Evolutionary conservation across 2,113 vertebrate species (phyloP).

Genomic region (Cyprinodon brontotheroides): DNA sequence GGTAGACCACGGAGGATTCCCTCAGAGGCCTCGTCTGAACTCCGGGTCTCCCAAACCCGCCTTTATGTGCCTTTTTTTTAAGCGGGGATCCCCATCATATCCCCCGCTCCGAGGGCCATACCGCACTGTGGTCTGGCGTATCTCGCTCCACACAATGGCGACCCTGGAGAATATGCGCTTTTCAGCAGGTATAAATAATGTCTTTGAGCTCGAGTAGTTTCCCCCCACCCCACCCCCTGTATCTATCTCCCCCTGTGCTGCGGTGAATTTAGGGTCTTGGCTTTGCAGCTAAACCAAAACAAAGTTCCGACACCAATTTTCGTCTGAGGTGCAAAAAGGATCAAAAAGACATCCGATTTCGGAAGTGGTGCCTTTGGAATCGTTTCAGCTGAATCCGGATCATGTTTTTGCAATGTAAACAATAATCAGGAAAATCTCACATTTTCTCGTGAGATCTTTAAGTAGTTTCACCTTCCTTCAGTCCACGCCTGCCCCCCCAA

Average conservation of each 20-base stretch:
- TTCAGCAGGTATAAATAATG: constrained; percentile 54
- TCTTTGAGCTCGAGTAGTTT: constrained; percentile 49
- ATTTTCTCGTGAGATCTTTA: constrained; percentile 83
- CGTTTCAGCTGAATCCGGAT: constrained; percentile 76
- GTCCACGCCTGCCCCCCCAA: constrained; percentile 74
- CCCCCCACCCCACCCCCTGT: constrained; percentile 33
- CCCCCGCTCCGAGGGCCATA: constrained; percentile 59
- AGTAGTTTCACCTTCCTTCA: constrained; percentile 69
- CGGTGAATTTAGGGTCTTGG: constrained; percentile 65
- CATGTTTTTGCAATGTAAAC: constrained; percentile 84
- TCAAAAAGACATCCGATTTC: constrained; percentile 43
- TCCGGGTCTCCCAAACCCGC: constrained; percentile 73
- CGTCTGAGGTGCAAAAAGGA: constrained; percentile 38
- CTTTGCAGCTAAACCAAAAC: constrained; percentile 63
- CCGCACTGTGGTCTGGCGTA: constrained; percentile 36
- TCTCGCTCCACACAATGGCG: constrained; percentile 65
- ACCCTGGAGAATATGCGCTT: constrained; percentile 54
- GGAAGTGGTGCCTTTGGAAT: constrained; percentile 47
- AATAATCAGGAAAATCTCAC: constrained; percentile 83
- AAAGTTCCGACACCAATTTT: constrained; percentile 63
- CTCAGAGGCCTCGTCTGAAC: constrained; percentile 71
- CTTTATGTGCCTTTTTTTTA: constrained; percentile 60
- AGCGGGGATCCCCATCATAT: constrained; percentile 68
- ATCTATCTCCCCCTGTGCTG: constrained; percentile 58
- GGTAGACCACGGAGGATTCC: constrained; percentile 63